These are phyloP conservation scores for Pentalonia nigronervosa DNA, from an alignment of 1,140 invertebrate genomes.

Conservation along the genomic window DNA sequence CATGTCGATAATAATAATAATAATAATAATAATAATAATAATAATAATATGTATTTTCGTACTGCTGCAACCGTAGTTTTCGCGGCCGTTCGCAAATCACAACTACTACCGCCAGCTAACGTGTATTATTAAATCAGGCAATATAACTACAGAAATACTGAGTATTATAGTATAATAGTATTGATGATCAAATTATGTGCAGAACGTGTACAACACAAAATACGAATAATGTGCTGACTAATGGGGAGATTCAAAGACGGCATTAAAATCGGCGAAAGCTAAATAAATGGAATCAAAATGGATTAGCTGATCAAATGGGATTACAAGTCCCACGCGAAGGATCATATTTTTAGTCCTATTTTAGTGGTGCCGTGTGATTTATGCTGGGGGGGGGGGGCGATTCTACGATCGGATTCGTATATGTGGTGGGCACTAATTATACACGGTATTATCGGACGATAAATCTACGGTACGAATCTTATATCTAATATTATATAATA, in stretches of 20 bases:
- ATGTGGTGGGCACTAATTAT: neutral
- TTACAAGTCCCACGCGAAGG: too few relatives aligned
- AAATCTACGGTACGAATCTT: neutral
- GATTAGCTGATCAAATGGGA: too few relatives aligned
- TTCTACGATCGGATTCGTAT: neutral
- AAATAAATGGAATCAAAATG: too few relatives aligned
- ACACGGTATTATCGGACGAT: neutral
- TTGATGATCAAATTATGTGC: neutral
- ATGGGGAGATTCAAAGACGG: neutral
- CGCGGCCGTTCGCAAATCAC: neutral
- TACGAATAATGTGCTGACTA: neutral
- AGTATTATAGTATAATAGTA: neutral
- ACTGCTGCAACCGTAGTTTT: neutral
- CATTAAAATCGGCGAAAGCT: neutral
- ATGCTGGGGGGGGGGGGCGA: neutral
- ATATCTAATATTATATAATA: neutral
- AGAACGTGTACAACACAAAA: neutral
- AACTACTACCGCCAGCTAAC: neutral
- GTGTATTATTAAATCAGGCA: neutral
- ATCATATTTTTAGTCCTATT: too few relatives aligned
- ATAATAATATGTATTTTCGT: neutral
- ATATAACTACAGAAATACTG: neutral
- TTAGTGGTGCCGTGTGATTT: neutral
- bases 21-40: constrained; percentile 5
- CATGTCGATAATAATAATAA: neutral